phyloP scores from a whole-genome alignment of 2,888 invertebrate species.

The Leucophenga maculata region DNA sequence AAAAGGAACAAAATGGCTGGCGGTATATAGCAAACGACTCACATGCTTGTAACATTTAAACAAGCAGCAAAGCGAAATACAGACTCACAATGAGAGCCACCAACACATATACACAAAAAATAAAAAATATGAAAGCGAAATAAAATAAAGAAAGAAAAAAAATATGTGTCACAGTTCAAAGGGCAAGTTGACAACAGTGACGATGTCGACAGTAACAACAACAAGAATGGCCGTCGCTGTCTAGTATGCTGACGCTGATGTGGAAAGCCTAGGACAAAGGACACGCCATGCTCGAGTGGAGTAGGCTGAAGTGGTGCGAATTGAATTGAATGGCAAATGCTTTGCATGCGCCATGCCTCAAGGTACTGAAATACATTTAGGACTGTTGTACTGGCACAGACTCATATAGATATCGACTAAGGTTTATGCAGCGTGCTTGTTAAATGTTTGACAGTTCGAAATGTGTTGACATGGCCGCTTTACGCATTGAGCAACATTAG shows the following conservation, averaged over 20 bases:
- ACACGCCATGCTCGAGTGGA: neutral
- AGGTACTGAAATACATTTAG: neutral
- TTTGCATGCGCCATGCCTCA: neutral
- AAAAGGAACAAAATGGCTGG: neutral
- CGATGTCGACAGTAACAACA: neutral
- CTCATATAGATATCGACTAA: neutral
- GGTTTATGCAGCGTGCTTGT: conserved; percentile 1
- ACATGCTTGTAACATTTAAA: conserved; percentile 8
- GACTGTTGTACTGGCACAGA: too few species aligned
- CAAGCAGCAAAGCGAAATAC: neutral
- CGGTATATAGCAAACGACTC: neutral
- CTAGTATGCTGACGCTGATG: neutral
- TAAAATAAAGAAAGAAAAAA: too few species aligned
- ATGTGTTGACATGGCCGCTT: conserved; percentile 24
- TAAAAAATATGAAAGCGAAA: neutral
- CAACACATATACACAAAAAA: neutral
- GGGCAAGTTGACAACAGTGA: conserved; percentile 23
- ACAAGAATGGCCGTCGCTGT: neutral
- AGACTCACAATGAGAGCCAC: neutral
- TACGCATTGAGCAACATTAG: neutral
- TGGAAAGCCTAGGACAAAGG: neutral
- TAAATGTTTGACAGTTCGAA: conserved; percentile 25
- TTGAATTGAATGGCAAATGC: neutral
- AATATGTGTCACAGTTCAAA: conserved; percentile 16
- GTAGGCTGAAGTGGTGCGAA: neutral